Base-by-base conservation (phyloP, 2,888 invertebrate genomes). In the Pilophorus perplexus region DNA sequence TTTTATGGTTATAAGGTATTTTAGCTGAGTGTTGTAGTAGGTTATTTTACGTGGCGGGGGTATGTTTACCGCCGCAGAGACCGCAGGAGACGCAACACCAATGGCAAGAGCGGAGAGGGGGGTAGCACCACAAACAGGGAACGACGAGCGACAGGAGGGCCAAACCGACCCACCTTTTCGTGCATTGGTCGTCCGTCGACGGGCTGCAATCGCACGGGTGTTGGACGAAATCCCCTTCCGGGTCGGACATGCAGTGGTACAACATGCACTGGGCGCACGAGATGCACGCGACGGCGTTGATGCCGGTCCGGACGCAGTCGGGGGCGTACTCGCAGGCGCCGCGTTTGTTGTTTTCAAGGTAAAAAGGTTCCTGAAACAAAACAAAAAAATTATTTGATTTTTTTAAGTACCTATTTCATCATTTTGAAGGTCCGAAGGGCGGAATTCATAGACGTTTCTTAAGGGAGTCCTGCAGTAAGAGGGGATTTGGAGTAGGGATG, bases 91-190 rank as follows among this genome's bases (percentile, higher is more conserved):
- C 83, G 59, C 91, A 91, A 74, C 90, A 87, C 80, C 85, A 84
- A 79, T 94, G 93, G 75, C 88, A 87, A 73, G 89, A 86, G 74
- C 87, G 86, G 71, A 95, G 82, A 68, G 93, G 93, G 74, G 89
- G 85, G 81, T 96, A 96, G 79, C 93, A 90, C 84, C 95, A 96
- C 74, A 97, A 82, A 79, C 96, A 96, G 72, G 96, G 96, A 75
- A 95, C 89, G 73, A 95, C 80, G 71, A 94, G 79, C 68, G 91
- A 90, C 64, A 96, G 84, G 69, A 95, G 81, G 25, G 91, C 85
- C 72, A 96, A 79, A 66, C 91, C 90, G 71, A 90, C 77, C 94
- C 95, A 95, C 80, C 92, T 84, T 73, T 88, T 88, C 65, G 85
- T 82, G 78, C 90, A 90, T 67, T 85, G 83, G 68, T 77, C 80